Conservation (phyloP, 2,113 vertebrate genomes). For the Gadus macrocephalus region DNA sequence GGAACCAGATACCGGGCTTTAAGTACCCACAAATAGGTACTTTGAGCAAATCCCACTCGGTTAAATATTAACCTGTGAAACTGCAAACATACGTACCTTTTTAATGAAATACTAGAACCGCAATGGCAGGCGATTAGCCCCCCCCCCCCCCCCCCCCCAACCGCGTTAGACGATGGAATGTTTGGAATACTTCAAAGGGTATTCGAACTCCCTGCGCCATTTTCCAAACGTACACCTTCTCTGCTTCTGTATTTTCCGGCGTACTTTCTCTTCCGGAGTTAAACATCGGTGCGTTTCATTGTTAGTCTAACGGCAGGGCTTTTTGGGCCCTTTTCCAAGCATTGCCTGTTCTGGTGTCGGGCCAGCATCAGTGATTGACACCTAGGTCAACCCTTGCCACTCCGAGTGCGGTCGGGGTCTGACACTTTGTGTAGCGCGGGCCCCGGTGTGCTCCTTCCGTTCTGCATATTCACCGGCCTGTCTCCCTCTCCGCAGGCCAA, state of each 20-base stretch:
- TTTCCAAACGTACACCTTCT: too few relatives aligned
- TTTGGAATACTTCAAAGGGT: neutral
- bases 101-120: neutral
- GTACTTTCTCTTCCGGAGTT: constrained; percentile 1
- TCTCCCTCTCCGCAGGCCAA: constrained; percentile 75
- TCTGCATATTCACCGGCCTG: constrained; percentile 78
- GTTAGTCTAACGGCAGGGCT: constrained; percentile 46
- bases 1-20: constrained; percentile 43
- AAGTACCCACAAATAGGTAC: constrained; percentile 41
- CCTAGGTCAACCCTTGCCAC: constrained; percentile 67
- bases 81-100: neutral
- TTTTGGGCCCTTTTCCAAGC: constrained; percentile 62
- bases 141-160: neutral
- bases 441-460: constrained; percentile 55
- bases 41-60: constrained; percentile 22
- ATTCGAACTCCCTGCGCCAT: too few relatives aligned
- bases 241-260: neutral
- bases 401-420: constrained; percentile 67
- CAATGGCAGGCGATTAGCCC: neutral
- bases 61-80: neutral
- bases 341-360: constrained; percentile 50
- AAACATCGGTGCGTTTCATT: constrained; percentile 44
- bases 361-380: constrained; percentile 69
- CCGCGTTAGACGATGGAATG: neutral
- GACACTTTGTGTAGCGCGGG: constrained; percentile 70